Percentiles rank a stretch among this genome's conserved stretches.
phyloP scores from a whole-genome alignment of 2,797 vertebrate species.

The Danio jaintianensis region DNA sequence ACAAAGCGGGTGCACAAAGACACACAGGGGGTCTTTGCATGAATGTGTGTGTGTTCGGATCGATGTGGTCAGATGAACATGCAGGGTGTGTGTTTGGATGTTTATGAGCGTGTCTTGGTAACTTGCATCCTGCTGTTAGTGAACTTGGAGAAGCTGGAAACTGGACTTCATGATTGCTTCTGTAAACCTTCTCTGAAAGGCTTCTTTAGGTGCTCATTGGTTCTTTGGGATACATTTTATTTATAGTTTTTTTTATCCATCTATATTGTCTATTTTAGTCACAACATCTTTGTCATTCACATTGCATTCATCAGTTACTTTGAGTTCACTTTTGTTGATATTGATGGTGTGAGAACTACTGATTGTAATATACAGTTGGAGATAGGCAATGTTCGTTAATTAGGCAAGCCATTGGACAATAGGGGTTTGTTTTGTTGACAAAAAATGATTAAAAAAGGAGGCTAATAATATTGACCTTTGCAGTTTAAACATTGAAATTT shows the following conservation, averaged over 20 bases:
- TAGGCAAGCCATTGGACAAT: too few relatives aligned
- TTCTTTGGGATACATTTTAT: neutral
- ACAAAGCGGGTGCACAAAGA: constrained; percentile 79
- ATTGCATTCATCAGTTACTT: too few relatives aligned
- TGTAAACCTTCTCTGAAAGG: neutral
- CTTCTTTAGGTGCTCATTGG: neutral
- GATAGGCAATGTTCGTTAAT: too few relatives aligned
- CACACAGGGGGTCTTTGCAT: constrained; percentile 60
- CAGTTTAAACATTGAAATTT: too few relatives aligned
- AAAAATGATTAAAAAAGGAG: too few relatives aligned
- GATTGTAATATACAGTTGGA: too few relatives aligned
- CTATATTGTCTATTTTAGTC: neutral
- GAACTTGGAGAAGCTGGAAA: neutral
- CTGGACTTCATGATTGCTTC: neutral
- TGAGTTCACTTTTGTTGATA: too few relatives aligned
- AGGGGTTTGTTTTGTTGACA: too few relatives aligned
- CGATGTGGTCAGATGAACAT: constrained; percentile 38
- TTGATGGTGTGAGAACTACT: too few relatives aligned
- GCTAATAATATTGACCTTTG: too few relatives aligned
- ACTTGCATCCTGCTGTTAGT: constrained; percentile 43
- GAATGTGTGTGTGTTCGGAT: constrained; percentile 41
- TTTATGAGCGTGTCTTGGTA: constrained; percentile 57
- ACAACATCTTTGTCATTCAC: neutral
- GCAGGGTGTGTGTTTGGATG: constrained; percentile 39
- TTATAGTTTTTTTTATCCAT: neutral